phyloP scores from a whole-genome alignment of 2,113 vertebrate genomes.

The Pristiophorus japonicus region DNA sequence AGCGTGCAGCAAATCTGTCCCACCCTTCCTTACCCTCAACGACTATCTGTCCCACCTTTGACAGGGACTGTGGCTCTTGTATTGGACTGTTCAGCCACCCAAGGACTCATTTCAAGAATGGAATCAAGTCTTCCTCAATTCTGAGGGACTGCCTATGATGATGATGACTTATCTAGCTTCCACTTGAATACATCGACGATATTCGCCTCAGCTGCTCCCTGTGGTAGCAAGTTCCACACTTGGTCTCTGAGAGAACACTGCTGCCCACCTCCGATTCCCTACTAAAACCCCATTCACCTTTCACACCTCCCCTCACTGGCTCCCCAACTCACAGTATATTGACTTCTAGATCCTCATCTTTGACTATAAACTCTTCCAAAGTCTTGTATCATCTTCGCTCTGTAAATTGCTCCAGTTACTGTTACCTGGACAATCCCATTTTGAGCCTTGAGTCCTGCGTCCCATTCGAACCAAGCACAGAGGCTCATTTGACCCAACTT shows the following conservation, averaged over 20 bases:
- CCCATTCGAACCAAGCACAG: neutral
- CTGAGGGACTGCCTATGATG: no score
- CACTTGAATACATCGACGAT: neutral
- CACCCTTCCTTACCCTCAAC: no score
- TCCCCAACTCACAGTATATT: neutral
- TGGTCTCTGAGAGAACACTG: neutral
- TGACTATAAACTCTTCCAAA: neutral
- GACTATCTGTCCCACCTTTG: no score
- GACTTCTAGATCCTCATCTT: neutral
- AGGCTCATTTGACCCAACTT: neutral
- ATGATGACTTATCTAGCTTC: neutral
- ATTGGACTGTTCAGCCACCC: no score
- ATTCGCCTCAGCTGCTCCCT: neutral
- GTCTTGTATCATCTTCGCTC: neutral
- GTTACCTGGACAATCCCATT: neutral
- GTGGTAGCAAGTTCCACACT: no score
- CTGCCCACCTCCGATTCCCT: neutral
- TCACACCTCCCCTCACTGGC: neutral
- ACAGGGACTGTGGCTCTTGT: no score
- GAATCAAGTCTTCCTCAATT: no score
- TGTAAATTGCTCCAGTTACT: neutral
- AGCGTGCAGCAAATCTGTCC: no score
- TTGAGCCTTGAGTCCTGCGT: neutral
- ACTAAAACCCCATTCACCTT: neutral
- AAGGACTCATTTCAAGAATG: no score